Conservation (phyloP, 2,888 invertebrate species). For the Sesamia inferens region DNA sequence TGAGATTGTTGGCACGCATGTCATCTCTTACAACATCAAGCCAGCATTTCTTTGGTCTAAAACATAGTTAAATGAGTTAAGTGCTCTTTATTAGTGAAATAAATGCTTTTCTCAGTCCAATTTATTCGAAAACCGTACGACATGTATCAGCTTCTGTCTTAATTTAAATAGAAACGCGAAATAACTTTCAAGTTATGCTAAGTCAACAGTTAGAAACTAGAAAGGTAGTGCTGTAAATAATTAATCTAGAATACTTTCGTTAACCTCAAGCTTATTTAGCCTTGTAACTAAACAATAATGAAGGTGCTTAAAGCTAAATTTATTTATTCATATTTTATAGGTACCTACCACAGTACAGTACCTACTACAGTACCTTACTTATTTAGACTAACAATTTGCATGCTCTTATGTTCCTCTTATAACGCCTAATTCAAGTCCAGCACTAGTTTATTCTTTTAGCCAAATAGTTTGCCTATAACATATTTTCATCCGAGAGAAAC, state of each 20-base stretch:
- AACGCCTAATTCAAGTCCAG: neutral
- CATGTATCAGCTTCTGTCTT: neutral
- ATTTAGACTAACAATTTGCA: conserved; percentile 8
- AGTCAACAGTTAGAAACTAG: conserved; percentile 12
- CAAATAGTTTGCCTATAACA: neutral
- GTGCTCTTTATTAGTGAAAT: neutral
- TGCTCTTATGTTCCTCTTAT: neutral
- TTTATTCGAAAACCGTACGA: neutral
- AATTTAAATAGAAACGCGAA: conserved; percentile 37
- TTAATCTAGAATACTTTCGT: conserved; percentile 21
- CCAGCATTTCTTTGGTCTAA: neutral
- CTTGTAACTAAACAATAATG: neutral
- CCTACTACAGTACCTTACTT: neutral
- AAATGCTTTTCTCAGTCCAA: neutral
- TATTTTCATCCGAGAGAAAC: neutral
- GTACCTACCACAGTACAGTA: no score
- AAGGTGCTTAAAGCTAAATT: neutral
- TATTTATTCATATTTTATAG: conserved; percentile 20
- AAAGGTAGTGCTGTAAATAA: conserved; percentile 17
- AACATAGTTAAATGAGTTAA: neutral
- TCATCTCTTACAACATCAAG: no score
- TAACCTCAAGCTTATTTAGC: conserved; percentile 4
- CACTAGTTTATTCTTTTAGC: neutral
- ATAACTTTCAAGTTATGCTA: conserved; percentile 26
- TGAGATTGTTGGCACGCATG: no score